Evolutionary conservation across 1,140 invertebrate species (phyloP), one percentile per base, ranked within the genome.

Genomic region (Monochamus saltuarius): DNA sequence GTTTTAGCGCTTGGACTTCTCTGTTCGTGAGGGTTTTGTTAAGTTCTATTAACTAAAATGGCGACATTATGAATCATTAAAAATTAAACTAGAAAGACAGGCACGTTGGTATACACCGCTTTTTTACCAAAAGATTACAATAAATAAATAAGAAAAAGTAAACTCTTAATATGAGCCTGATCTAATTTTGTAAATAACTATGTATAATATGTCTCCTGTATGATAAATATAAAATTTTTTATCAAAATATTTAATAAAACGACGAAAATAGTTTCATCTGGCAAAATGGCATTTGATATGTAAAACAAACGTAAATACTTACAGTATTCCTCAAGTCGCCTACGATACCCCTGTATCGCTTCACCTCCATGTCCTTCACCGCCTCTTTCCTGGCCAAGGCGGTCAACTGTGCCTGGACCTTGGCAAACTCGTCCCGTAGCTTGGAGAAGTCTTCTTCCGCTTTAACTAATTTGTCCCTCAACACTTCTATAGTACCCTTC

Each of bases 1-100:
- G 45, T 13, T 29, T 29, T 2, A 29, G 22, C 22, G 6, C 45
- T 35, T 56, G 55, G n/a, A 65, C 16, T 37, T 59, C 58, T 43
- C 59, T 65, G 50, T 62, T 60, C 4, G 52, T 45, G 19, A 65
- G 51, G 38, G 56, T 62, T 39, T 65, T 65, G 38, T 61, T 65
- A 7, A 65, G 38, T 35, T 65, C 64, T 37, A 61, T 62, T 45
- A 65, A 53, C 63, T 65, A 14, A 4, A 65, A 52, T 6, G 4
- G 7, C 38, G 47, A 47, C 14, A 40, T 7, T 3, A 40, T 40
- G 39, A 58, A 34, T n/a, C n/a, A n/a, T n/a, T 17, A 51, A 11
- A 51, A 29, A 22, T 13, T 34, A 29, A 6, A 6, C 4, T 11
- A 50, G n/a, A n/a, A n/a, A n/a, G n/a, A n/a, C n/a, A n/a, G n/a